Evolutionary conservation across 2,797 vertebrate genomes (phyloP).

Genomic region (Sebastes glaucus): DNA sequence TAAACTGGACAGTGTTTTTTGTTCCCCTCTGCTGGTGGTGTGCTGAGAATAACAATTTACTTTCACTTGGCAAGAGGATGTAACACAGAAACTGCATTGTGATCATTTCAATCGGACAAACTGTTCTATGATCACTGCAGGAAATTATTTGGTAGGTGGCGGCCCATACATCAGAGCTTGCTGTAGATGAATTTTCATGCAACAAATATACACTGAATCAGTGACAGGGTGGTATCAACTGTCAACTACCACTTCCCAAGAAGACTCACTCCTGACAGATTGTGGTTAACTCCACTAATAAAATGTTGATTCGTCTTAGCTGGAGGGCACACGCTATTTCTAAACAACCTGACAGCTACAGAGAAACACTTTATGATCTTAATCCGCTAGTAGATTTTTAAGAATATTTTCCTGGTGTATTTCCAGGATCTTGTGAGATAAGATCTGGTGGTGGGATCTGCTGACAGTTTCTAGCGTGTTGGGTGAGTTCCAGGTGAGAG

Average conservation of each 20-base stretch:
- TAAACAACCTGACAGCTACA: conserved; percentile 7
- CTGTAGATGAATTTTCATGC: background rate
- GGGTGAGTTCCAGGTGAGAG: conserved; percentile 22
- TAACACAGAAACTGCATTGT: conserved; percentile 8
- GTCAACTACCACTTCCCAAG: background rate
- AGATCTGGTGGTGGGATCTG: background rate
- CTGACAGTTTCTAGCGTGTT: conserved; percentile 14
- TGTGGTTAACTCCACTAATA: background rate
- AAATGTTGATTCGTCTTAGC: conserved; percentile 9
- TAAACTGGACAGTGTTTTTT: background rate
- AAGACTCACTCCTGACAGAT: conserved; percentile 34
- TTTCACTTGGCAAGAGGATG: background rate
- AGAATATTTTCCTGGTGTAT: background rate
- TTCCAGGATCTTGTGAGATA: background rate
- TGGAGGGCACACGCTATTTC: background rate
- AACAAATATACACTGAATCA: background rate
- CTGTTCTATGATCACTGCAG: background rate
- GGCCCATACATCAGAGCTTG: background rate
- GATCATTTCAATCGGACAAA: conserved; percentile 8
- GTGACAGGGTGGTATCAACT: background rate
- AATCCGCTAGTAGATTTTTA: background rate
- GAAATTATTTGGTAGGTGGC: background rate
- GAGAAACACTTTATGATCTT: background rate
- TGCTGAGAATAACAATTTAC: background rate
- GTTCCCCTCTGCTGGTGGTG: background rate